Evolutionary conservation across 2,113 vertebrate genomes (phyloP), one percentile per base, ranked within the genome.

Genomic region (Abramis brama): DNA sequence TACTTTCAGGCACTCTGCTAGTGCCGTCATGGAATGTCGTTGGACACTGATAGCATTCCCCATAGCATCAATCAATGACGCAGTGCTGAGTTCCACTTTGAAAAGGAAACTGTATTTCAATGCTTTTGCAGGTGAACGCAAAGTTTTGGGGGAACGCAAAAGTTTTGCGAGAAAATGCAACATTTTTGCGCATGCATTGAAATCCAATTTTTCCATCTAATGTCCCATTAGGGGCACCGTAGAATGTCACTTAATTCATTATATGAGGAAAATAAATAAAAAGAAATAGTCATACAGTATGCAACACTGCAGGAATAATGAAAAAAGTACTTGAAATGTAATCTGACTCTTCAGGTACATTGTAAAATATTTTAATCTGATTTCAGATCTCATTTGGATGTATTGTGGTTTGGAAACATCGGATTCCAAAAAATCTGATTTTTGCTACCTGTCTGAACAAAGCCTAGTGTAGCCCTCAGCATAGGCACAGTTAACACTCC

Each of bases 371-470:
- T 43, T 62, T 11, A 62, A 62, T 25, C 55, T 62, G 59, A 25
- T 62, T 71, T n/a, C 21, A 71, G 9, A 39, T 19, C 19, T 23
- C 33, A 21, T 39, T 21, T 10, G 19, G 33, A 21, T 71, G 17
- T 57, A 57, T 19, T 57, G 19, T 70, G 10, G 3, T 70, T 39
- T 39, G 17, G 33, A 71, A 23, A 71, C 19, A 43, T n/a, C 10
- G 1, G 68, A 71, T 71, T 71, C 19, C 33, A 43, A 43, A 43
- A 50, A 25, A 47, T 75, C 43, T 0, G 6, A 75, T 43, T 75
- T 47, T 75, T 50, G 43, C 71, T 75, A 43, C 71, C 39, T 74
- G 71, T 74, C 23, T 74, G 71, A 75, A 50, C 71, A 75, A 75
- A 75, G 71, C n/a, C 77, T 43, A 62, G 77, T 39, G 13, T 79